A percentile compares a stretch with the other conserved stretches of the same genome.
phyloP scores from a whole-genome alignment of 2,888 invertebrate genomes.

The Catocala nupta region DNA sequence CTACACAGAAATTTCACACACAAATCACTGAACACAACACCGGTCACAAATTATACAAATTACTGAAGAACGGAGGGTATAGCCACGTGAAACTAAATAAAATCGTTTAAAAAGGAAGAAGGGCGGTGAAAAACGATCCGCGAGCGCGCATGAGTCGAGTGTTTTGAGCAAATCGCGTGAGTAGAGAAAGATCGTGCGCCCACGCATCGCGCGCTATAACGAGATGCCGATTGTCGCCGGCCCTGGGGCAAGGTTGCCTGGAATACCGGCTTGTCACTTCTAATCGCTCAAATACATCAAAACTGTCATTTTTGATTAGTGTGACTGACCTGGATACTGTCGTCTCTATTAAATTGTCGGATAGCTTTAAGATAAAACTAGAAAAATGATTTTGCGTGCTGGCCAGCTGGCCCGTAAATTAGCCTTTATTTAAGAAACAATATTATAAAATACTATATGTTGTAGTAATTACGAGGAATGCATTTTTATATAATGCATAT shows the following conservation, averaged over 20 bases:
- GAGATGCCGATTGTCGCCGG: constrained; percentile 78
- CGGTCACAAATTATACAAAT: constrained; percentile 19
- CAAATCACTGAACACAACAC: constrained; percentile 44
- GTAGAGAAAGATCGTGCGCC: constrained; percentile 79
- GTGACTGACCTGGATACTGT: constrained; percentile 17
- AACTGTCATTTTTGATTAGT: constrained; percentile 23
- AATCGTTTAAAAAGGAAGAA: constrained; percentile 48
- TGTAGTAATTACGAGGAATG: no score
- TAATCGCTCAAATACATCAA: constrained; percentile 27
- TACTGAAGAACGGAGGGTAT: no score
- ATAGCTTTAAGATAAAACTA: no score
- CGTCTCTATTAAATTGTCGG: constrained; percentile 5
- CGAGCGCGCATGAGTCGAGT: constrained; percentile 67
- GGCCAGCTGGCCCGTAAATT: no score
- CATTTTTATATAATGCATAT: no score
- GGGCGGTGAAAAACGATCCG: constrained; percentile 75
- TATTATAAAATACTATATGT: no score
- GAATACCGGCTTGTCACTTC: constrained; percentile 58
- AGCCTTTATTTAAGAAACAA: no score
- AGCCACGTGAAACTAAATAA: constrained; percentile 17
- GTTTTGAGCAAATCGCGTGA: constrained; percentile 77
- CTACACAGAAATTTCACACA: constrained; percentile 40
- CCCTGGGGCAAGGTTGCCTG: constrained; percentile 83
- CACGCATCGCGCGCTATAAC: constrained; percentile 80
- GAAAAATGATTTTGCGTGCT: no score